Conservation (phyloP, 1,140 invertebrate species). For the Philopotamus ludificatus region DNA sequence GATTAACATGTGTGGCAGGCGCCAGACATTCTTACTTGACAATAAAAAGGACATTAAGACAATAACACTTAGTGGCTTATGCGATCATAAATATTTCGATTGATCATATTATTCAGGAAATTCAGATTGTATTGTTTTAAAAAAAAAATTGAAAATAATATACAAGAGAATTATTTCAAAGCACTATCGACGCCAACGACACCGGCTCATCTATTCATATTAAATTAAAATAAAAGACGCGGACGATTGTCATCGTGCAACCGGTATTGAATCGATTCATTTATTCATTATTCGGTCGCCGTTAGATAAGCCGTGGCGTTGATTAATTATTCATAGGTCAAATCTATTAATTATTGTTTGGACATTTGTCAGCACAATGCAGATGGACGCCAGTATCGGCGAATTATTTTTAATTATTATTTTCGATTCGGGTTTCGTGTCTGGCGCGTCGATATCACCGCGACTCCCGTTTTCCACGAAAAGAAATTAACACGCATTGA, state of each 20-base stretch:
- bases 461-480: no score
- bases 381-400: neutral
- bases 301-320: slow-evolving; percentile 5
- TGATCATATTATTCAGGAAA: no score
- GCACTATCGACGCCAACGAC: no score
- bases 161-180: no score
- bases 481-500: no score
- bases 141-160: no score
- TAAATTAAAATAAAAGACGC: neutral
- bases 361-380: neutral
- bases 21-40: slow-evolving; percentile 20
- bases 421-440: neutral
- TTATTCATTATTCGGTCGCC: neutral
- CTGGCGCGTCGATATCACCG: neutral
- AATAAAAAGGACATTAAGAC: slow-evolving; percentile 16
- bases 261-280: neutral
- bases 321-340: slow-evolving; percentile 11
- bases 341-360: slow-evolving; percentile 1
- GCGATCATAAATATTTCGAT: no score
- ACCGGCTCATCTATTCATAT: neutral
- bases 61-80: slow-evolving; percentile 15
- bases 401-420: neutral
- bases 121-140: no score
- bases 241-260: neutral
- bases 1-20: slow-evolving; percentile 15